Evolutionary conservation across 2,888 invertebrate species (phyloP).

Genomic region (Sinodicranocentrus sp.): DNA sequence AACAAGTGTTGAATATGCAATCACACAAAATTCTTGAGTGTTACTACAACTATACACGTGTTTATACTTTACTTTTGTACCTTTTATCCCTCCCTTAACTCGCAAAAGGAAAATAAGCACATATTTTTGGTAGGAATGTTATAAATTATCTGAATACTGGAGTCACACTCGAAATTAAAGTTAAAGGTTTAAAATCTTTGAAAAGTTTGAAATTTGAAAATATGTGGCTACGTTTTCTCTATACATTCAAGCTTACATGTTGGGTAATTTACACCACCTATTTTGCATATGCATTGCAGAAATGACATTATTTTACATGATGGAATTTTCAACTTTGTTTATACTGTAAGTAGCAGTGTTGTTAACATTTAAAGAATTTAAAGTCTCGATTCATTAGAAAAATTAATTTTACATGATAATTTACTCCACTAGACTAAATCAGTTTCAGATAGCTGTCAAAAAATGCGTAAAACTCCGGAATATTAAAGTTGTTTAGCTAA

Average conservation of each 20-base stretch:
- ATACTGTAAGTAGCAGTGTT: too few relatives aligned
- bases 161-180: constrained; percentile 17
- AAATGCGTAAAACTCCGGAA: too few relatives aligned
- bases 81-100: constrained; percentile 28
- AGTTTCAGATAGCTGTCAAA: too few relatives aligned
- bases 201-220: not conserved
- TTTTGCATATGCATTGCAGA: not conserved
- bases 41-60: not conserved
- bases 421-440: too few relatives aligned
- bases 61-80: constrained; percentile 53
- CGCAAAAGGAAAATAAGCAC: constrained; percentile 34
- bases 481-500: too few relatives aligned
- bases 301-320: not conserved
- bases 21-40: not conserved
- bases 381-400: too few relatives aligned
- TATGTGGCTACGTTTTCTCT: not conserved
- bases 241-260: not conserved
- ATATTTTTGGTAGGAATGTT: constrained; percentile 49
- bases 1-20: not conserved
- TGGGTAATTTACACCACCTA: not conserved
- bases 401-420: too few relatives aligned
- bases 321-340: not conserved
- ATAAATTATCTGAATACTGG: not conserved
- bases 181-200: not conserved
- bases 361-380: too few relatives aligned